Evolutionary conservation across 1,140 invertebrate species (phyloP).

Genomic region (Leptinotarsa lineolata): DNA sequence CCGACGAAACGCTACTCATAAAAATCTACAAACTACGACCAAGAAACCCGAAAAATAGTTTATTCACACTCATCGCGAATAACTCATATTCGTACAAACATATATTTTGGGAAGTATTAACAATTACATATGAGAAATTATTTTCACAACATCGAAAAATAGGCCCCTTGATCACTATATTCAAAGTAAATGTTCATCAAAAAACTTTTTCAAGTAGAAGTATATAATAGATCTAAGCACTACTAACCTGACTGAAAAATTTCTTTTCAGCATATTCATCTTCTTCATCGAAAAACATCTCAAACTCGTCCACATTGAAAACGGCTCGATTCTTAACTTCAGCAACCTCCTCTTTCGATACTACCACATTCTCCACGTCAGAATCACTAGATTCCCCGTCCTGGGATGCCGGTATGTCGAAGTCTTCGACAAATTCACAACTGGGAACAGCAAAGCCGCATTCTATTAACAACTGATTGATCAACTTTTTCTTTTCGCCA

Average conservation of each 20-base stretch:
- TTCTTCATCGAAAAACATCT: neutral
- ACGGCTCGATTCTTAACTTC: neutral
- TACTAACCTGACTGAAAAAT: slow-evolving; percentile 8
- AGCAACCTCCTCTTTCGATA: neutral
- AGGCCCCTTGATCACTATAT: too few species aligned
- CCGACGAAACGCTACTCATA: too few species aligned
- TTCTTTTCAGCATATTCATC: slow-evolving; percentile 4
- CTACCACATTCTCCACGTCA: slow-evolving; percentile 23
- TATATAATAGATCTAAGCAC: neutral
- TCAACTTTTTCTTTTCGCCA: slow-evolving; percentile 32
- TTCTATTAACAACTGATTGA: slow-evolving; percentile 46
- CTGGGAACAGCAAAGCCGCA: slow-evolving; percentile 42
- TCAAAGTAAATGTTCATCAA: too few species aligned
- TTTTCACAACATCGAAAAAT: too few species aligned
- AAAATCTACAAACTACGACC: too few species aligned
- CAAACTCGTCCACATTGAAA: neutral
- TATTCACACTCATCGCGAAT: too few species aligned
- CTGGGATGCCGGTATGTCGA: slow-evolving; percentile 33
- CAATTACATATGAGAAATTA: too few species aligned
- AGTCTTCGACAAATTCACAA: slow-evolving; percentile 37
- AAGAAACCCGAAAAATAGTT: too few species aligned
- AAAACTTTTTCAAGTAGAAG: neutral
- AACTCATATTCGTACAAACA: too few species aligned
- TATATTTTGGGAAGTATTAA: too few species aligned
- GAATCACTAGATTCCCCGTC: slow-evolving; percentile 20